Percentiles rank a stretch among this genome's conserved stretches.
Conservation (phyloP, 2,113 vertebrate genomes). For the Heptranchias perlo region DNA sequence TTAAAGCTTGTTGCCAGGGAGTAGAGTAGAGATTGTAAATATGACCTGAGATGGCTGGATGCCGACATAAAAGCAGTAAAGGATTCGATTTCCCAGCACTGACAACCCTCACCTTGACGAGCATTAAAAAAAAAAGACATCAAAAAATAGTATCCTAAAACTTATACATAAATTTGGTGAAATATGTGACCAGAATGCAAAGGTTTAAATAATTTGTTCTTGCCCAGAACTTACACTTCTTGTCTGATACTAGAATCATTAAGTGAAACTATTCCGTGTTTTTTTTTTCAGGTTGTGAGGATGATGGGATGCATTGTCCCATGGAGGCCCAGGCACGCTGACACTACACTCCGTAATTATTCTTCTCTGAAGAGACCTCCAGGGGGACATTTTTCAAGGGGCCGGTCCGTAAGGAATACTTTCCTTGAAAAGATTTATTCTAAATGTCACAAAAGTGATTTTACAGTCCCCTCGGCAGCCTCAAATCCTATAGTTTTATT, state of each 20-base stretch:
- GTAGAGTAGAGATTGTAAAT: neutral
- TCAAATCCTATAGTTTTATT: conserved; percentile 36
- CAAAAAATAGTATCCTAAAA: neutral
- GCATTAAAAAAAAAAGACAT: neutral
- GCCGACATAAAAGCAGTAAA: neutral
- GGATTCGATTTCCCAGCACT: neutral
- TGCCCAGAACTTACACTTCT: neutral
- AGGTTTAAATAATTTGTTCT: conserved; percentile 11
- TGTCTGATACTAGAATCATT: neutral
- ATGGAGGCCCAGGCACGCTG: neutral
- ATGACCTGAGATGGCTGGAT: neutral
- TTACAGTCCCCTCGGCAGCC: conserved; percentile 8
- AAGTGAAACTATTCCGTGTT: neutral
- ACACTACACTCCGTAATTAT: conserved; percentile 7
- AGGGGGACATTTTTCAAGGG: conserved; percentile 27
- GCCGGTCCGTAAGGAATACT: neutral
- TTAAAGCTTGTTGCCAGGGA: neutral
- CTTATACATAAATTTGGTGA: neutral
- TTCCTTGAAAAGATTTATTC: conserved; percentile 31
- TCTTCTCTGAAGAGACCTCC: conserved; percentile 19
- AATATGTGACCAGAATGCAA: neutral
- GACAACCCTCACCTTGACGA: neutral
- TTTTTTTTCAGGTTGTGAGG: neutral
- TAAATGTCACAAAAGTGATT: conserved; percentile 34
- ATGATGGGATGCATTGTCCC: neutral